Conservation (phyloP, 1,140 invertebrate genomes). For the Drosophila pectinifera region DNA sequence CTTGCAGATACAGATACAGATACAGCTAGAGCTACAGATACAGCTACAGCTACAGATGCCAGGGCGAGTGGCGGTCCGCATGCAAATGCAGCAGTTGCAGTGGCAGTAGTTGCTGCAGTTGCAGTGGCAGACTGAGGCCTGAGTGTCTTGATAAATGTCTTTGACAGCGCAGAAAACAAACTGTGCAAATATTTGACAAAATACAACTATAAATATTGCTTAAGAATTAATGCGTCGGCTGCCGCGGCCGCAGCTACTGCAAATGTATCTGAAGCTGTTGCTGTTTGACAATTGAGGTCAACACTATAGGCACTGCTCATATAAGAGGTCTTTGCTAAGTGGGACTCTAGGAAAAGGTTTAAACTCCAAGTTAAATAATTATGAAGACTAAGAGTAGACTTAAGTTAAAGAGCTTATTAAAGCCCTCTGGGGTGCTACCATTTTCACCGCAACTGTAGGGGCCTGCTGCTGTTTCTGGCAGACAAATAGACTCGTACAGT, state of each 20-base stretch:
- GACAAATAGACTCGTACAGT: conserved; percentile 75
- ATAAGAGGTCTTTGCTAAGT: neutral
- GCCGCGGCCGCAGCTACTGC: conserved; percentile 16
- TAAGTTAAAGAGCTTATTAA: neutral
- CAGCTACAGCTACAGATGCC: neutral
- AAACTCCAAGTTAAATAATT: too few species aligned
- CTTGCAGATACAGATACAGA: conserved; percentile 22
- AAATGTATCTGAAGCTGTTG: conserved; percentile 34
- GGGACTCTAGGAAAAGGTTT: too few species aligned
- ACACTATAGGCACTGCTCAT: neutral
- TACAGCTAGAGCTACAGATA: conserved; percentile 16
- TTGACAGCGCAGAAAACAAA: conserved; percentile 77
- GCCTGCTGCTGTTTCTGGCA: conserved; percentile 40
- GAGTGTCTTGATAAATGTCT: conserved; percentile 78
- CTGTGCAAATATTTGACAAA: conserved; percentile 84
- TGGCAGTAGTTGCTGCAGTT: conserved; percentile 19
- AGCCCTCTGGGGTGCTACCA: neutral
- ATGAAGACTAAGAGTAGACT: too few species aligned
- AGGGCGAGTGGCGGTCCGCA: neutral
- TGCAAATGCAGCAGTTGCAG: conserved; percentile 9
- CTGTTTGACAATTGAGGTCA: conserved; percentile 5
- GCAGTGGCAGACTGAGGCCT: conserved; percentile 20
- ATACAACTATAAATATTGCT: conserved; percentile 84
- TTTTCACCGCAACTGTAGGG: neutral
- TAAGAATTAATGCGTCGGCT: conserved; percentile 76